A percentile compares a stretch with the other conserved stretches of the same genome.
These are phyloP conservation scores for Trissolcus basalis DNA, from an alignment of 1,140 invertebrate species.

Conservation along the genomic window DNA sequence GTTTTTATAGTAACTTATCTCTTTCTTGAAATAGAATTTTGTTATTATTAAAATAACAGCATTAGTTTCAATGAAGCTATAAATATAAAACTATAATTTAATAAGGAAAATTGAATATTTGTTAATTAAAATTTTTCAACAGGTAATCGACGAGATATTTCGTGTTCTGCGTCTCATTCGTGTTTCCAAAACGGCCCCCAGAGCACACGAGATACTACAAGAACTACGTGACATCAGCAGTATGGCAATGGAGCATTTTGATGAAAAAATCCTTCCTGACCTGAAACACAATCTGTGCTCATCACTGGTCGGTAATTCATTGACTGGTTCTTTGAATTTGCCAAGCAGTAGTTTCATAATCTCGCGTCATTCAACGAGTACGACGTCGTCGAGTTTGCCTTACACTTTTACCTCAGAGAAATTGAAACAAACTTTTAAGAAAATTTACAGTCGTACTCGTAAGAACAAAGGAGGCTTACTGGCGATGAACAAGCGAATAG, in stretches of 20 bases:
- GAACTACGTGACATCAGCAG: constrained; percentile 94
- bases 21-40: no score
- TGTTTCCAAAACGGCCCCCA: constrained; percentile 81
- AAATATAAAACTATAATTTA: neutral
- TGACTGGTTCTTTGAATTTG: constrained; percentile 67
- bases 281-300: constrained; percentile 72
- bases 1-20: no score
- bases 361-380: constrained; percentile 56
- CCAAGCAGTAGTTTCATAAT: constrained; percentile 68
- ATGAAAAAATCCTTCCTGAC: constrained; percentile 88
- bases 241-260: constrained; percentile 98
- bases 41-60: no score
- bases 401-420: constrained; percentile 67
- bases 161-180: constrained; percentile 84
- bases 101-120: neutral
- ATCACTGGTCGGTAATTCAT: constrained; percentile 66
- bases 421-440: constrained; percentile 70
- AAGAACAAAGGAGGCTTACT: constrained; percentile 68
- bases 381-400: constrained; percentile 49
- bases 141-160: constrained; percentile 93
- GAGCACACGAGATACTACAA: constrained; percentile 90
- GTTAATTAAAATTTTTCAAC: no score
- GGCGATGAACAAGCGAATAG: constrained; percentile 62
- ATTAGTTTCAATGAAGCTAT: no score
- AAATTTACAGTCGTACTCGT: constrained; percentile 67